Evolutionary conservation across 2,797 vertebrate genomes (phyloP).

Genomic region (Urophycis tenuis): DNA sequence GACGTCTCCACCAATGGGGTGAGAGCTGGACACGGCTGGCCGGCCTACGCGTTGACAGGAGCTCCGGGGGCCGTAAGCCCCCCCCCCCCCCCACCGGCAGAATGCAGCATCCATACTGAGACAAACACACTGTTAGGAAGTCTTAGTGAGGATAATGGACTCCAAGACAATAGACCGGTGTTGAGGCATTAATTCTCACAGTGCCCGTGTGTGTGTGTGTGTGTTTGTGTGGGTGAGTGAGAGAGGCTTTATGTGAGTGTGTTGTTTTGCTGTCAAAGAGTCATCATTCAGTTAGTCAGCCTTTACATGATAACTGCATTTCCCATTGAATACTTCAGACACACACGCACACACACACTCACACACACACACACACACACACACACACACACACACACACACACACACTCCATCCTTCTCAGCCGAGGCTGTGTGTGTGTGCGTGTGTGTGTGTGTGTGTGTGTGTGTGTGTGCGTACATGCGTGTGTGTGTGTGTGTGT

Average conservation of each 20-base stretch:
- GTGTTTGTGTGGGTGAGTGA: background rate
- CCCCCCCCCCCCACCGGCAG: background rate
- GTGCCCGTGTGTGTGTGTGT: background rate
- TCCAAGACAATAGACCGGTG: background rate
- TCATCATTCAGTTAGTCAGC: too few relatives aligned
- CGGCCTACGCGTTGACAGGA: background rate
- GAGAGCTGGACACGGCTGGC: background rate
- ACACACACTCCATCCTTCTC: background rate
- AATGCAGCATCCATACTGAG: background rate
- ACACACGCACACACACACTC: too few relatives aligned
- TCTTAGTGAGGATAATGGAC: background rate
- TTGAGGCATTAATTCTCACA: background rate
- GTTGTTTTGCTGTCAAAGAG: background rate
- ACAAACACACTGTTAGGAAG: background rate
- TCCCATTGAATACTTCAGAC: too few relatives aligned
- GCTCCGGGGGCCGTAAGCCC: background rate
- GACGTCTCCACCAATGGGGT: conserved; percentile 17
- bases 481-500: conserved; percentile 8
- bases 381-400: too few relatives aligned
- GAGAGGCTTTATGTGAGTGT: background rate
- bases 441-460: conserved; percentile 11
- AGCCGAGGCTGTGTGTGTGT: conserved; percentile 7
- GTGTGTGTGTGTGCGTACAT: conserved; percentile 4
- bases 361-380: too few relatives aligned
- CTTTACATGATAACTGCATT: too few relatives aligned